These are phyloP conservation scores for Macrosiphum euphorbiae DNA, from an alignment of 2,888 invertebrate genomes.

Conservation along the genomic window DNA sequence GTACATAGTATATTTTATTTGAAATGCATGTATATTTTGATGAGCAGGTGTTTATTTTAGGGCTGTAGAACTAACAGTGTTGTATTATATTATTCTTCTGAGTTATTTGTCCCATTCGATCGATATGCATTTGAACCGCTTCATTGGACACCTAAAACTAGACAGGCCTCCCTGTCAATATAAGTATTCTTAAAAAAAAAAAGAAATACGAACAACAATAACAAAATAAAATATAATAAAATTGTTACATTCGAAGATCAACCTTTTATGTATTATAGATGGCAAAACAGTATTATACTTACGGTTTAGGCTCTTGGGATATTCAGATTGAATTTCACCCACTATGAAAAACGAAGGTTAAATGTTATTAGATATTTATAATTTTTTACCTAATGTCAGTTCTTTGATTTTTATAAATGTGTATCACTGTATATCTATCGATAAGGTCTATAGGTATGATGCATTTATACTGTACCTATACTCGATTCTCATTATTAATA, in stretches of 20 bases:
- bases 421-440: not conserved
- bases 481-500: not conserved
- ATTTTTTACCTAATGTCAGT: not conserved
- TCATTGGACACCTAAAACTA: constrained; percentile 43
- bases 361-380: not conserved
- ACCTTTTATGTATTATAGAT: not conserved
- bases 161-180: constrained; percentile 20
- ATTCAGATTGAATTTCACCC: constrained; percentile 17
- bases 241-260: constrained; percentile 13
- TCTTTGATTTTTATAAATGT: not conserved
- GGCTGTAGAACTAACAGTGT: not conserved
- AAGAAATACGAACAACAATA: not conserved
- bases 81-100: constrained; percentile 25
- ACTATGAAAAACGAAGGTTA: not conserved
- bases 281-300: not conserved
- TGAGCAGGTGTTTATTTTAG: constrained; percentile 3
- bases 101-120: not conserved
- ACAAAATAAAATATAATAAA: not conserved
- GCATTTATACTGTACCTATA: not conserved
- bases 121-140: constrained; percentile 45
- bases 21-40: not conserved
- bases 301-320: not conserved
- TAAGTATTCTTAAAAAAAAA: constrained; percentile 23
- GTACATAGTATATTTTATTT: not conserved
- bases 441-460: not conserved